Evolutionary conservation across 1,140 invertebrate genomes (phyloP).

Genomic region (Drosophila sechellia): DNA sequence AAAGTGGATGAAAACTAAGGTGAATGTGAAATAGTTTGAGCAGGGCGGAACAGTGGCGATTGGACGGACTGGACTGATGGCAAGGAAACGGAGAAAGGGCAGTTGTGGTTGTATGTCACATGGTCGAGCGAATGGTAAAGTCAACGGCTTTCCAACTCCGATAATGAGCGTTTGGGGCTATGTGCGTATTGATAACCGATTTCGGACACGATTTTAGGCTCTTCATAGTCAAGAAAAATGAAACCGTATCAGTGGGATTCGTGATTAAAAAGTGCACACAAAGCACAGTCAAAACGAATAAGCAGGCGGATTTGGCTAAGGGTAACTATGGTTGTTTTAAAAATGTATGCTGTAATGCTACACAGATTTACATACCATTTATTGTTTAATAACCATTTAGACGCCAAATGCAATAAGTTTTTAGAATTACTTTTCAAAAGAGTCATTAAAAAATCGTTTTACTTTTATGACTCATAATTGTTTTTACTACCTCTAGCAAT

Average conservation of each 20-base stretch:
- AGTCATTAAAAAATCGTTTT: too few species aligned
- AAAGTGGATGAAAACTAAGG: conserved; percentile 11
- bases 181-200: conserved; percentile 14
- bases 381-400: too few species aligned
- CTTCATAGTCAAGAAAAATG: conserved; percentile 13
- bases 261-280: not conserved
- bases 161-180: conserved; percentile 35
- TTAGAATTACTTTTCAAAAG: too few species aligned
- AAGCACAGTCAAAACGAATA: not conserved
- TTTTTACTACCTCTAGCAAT: too few species aligned
- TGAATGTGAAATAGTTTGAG: conserved; percentile 3
- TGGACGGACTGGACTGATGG: not conserved
- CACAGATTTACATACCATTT: too few species aligned
- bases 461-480: too few species aligned
- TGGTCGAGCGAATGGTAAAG: conserved; percentile 39
- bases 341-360: too few species aligned
- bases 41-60: not conserved
- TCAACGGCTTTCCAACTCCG: conserved; percentile 26
- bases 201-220: conserved; percentile 6
- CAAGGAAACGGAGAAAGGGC: not conserved
- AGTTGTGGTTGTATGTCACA: conserved; percentile 48
- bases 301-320: not conserved
- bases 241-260: not conserved
- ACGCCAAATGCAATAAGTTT: too few species aligned
- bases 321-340: not conserved